phyloP scores from a whole-genome alignment of 2,888 invertebrate species.

The Drosophila mimetica region DNA sequence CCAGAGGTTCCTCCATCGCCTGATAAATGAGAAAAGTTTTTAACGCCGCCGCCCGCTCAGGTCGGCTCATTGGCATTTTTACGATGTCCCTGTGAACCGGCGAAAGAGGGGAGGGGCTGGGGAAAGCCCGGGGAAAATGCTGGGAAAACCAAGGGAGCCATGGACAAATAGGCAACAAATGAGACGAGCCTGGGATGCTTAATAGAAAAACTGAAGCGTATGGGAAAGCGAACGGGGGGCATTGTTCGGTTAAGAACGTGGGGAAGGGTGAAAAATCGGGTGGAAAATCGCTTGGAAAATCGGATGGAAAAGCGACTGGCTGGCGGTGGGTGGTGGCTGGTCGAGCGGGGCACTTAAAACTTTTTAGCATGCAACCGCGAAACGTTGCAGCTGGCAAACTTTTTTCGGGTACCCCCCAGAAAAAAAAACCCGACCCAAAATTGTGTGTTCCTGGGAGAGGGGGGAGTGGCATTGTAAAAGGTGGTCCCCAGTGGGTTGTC shows the following conservation, averaged over 20 bases:
- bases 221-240: constrained; percentile 41
- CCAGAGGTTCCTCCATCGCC: constrained; percentile 42
- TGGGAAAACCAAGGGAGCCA: constrained; percentile 25
- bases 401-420: constrained; percentile 18
- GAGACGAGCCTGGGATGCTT: constrained; percentile 70
- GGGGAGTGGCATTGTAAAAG: constrained; percentile 2
- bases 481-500: constrained; percentile 20
- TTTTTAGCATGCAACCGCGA: constrained; percentile 72
- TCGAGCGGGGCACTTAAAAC: constrained; percentile 72
- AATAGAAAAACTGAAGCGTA: constrained; percentile 74
- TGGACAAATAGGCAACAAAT: constrained; percentile 74
- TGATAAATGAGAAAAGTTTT: constrained; percentile 77
- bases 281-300: constrained; percentile 7
- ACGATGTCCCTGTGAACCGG: constrained; percentile 58
- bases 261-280: neutral
- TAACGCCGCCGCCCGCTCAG: constrained; percentile 71
- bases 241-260: neutral
- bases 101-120: neutral
- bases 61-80: constrained; percentile 76
- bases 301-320: constrained; percentile 6
- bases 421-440: neutral
- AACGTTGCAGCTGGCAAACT: constrained; percentile 59
- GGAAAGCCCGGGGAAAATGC: neutral
- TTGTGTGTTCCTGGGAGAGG: constrained; percentile 2
- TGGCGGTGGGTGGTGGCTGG: constrained; percentile 17